Percentiles rank a stretch among this genome's conserved stretches.
phyloP scores from a whole-genome alignment of 2,797 vertebrate species.

The Paratrypauchen microcephalus region DNA sequence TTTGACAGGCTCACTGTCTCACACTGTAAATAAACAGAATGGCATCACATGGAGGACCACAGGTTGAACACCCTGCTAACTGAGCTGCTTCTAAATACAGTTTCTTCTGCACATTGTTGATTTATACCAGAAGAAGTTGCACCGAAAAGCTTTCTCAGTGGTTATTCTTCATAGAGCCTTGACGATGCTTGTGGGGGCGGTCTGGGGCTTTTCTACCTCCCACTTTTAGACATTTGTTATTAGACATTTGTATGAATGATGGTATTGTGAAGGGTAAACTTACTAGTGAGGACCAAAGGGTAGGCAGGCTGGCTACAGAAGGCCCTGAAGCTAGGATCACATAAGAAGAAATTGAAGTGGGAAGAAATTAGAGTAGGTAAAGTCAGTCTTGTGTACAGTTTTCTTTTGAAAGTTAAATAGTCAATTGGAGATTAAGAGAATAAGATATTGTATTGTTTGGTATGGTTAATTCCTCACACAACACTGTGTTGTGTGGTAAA shows the following conservation, averaged over 20 bases:
- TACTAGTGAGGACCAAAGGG: slow-evolving; percentile 45
- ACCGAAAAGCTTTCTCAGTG: slow-evolving; percentile 16
- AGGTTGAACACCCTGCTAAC: background rate
- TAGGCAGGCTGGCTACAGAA: slow-evolving; percentile 11
- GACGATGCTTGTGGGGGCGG: too few species aligned
- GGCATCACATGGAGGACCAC: background rate
- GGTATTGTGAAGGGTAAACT: slow-evolving; percentile 56
- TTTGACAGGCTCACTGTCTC: too few species aligned
- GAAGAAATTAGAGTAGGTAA: slow-evolving; percentile 3
- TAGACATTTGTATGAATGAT: slow-evolving; percentile 50
- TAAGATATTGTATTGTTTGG: too few species aligned
- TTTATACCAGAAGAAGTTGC: slow-evolving; percentile 38
- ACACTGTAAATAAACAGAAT: background rate
- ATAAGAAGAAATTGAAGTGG: slow-evolving; percentile 1
- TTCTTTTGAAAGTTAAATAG: background rate
- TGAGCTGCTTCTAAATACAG: background rate
- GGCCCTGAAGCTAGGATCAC: slow-evolving; percentile 10
- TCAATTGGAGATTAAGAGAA: background rate
- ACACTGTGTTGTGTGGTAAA: too few species aligned
- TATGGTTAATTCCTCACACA: too few species aligned
- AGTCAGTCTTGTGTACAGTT: background rate
- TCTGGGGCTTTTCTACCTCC: too few species aligned
- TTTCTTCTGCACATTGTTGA: background rate
- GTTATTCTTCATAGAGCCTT: background rate
- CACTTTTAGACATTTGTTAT: too few species aligned